Percentiles rank a stretch among this genome's conserved stretches.
Conservation (phyloP, 2,113 vertebrate species). For the Clarias batrachus region DNA sequence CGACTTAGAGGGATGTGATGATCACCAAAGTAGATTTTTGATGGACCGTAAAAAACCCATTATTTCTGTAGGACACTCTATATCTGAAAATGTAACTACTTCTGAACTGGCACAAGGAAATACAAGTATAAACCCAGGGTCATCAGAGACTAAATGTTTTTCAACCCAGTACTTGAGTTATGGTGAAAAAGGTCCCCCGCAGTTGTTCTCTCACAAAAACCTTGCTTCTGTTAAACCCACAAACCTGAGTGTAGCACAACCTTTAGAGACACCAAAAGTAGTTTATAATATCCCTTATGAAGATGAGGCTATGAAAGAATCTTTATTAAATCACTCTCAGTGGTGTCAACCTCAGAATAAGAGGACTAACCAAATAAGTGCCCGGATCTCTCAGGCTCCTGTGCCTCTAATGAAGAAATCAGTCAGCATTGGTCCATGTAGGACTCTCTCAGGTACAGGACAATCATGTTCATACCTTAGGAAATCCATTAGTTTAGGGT, state of each 20-base stretch:
- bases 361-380: slow-evolving; percentile 67
- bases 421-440: slow-evolving; percentile 68
- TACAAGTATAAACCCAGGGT: slow-evolving; percentile 50
- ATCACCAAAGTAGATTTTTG: slow-evolving; percentile 29
- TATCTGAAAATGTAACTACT: slow-evolving; percentile 39
- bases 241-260: slow-evolving; percentile 56
- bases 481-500: slow-evolving; percentile 75
- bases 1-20: slow-evolving; percentile 29
- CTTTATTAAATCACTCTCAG: slow-evolving; percentile 59
- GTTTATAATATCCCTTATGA: slow-evolving; percentile 59
- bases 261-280: slow-evolving; percentile 62
- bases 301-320: slow-evolving; percentile 53
- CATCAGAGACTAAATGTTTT: slow-evolving; percentile 55
- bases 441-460: slow-evolving; percentile 63
- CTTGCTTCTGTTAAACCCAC: slow-evolving; percentile 53
- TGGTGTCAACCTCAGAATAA: slow-evolving; percentile 63
- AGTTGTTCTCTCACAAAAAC: slow-evolving; percentile 43
- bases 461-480: slow-evolving; percentile 68
- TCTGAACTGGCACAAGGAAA: slow-evolving; percentile 50
- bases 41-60: slow-evolving; percentile 15
- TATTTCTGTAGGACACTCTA: background rate
- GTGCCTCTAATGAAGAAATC: slow-evolving; percentile 74
- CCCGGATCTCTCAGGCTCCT: slow-evolving; percentile 69
- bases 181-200: slow-evolving; percentile 60
- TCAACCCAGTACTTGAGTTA: background rate